Conservation (phyloP, 2,888 invertebrate species). For the Metacarcinus magister region DNA sequence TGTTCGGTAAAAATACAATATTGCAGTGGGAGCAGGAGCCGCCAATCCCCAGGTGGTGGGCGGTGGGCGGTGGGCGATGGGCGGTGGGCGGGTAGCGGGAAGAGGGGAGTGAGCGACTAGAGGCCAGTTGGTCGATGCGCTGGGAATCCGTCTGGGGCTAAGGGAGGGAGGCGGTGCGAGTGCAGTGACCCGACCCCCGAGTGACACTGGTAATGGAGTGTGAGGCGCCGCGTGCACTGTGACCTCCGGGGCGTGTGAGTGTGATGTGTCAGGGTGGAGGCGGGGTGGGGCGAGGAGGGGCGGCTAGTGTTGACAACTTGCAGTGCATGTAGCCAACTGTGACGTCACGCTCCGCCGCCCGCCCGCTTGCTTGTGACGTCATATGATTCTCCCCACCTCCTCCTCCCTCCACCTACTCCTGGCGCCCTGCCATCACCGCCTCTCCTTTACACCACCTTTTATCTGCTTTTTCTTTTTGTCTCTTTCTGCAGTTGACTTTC, state of each 20-base stretch:
- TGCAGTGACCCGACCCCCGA: neutral
- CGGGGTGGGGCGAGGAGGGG: neutral
- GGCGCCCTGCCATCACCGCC: constrained; percentile 3
- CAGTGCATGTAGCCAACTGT: neutral
- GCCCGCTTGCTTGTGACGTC: constrained; percentile 35
- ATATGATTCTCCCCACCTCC: neutral
- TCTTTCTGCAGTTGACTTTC: neutral
- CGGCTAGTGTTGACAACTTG: neutral
- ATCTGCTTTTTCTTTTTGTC: neutral
- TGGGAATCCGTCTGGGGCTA: neutral
- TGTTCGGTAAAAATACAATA: too few species aligned
- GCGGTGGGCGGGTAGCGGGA: too few species aligned
- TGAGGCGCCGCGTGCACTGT: constrained; percentile 50
- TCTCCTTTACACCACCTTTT: neutral
- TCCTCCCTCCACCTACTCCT: neutral
- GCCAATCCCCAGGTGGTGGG: too few species aligned
- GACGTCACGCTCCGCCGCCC: neutral
- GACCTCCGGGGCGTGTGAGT: constrained; percentile 22
- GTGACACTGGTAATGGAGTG: constrained; percentile 28
- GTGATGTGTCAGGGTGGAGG: neutral
- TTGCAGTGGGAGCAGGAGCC: neutral
- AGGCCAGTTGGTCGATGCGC: neutral
- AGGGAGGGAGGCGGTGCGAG: neutral
- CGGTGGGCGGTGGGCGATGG: too few species aligned
- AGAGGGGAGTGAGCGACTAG: neutral